Evolutionary conservation across 2,113 vertebrate species (phyloP), one percentile per base, ranked within the genome.

Genomic region (Syngnathoides biaculeatus): DNA sequence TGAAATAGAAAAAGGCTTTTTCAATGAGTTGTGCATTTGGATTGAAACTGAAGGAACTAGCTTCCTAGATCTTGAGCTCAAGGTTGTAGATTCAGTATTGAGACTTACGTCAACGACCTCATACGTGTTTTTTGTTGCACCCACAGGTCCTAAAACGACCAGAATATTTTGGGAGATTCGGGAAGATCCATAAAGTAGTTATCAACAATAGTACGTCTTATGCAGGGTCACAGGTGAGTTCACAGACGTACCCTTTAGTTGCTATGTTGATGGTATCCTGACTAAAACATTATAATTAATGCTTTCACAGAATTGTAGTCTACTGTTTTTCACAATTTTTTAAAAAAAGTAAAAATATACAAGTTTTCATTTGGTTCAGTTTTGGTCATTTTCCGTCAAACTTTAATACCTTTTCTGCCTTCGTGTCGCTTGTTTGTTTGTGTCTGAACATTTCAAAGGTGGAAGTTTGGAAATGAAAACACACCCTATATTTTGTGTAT

Each of bases 121-220:
- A 30, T 50, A 19, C 35, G 8, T 61, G 50, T n/a, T 38, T 26
- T 26, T 26, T 10, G 58, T 24, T 65, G 82, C 87, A 35, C 67
- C 53, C 24, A 40, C 84, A 98, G 97, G 96, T 99, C 91, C 93
- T 99, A 90, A 99, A 98, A 92, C 93, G 96, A 87, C 97, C 96
- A 82, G 97, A 99, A 86, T 99, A 99, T 93, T 99, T 99, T 93
- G 97, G 96, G 73, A 98, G 96, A 91, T 99, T 98, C 89, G 97
- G 97, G 82, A 99, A 99, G 95, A 99, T 99, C 91, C 97, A 98
- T 90, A 99, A 99, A 95, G 97, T 99, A 89, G 97, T 99, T 77
- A 98, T 99, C 89, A 98, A 98, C 92, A 99, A 98, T 92, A 99
- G 96, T 91, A 99, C 97, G 79, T 99, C 97, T 75, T 99, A 99